Conservation (phyloP, 1,140 invertebrate species). For the Zaprionus camerounensis region DNA sequence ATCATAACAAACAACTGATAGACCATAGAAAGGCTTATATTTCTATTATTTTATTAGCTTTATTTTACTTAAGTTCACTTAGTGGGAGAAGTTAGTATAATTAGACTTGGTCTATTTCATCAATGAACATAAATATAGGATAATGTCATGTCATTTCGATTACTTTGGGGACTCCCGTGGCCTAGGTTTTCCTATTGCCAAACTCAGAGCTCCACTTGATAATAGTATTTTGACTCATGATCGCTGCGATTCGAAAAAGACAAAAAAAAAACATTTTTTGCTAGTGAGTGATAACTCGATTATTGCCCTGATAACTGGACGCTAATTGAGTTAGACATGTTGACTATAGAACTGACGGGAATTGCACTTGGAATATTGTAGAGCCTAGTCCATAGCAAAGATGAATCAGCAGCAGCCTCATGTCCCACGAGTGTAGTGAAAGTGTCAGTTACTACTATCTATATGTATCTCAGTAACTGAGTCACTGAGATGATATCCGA, state of each 20-base stretch:
- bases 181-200: constrained; percentile 16
- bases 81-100: neutral
- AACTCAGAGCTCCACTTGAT: neutral
- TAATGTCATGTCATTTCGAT: constrained; percentile 41
- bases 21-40: neutral
- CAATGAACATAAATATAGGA: constrained; percentile 18
- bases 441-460: neutral
- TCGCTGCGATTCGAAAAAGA: neutral
- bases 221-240: constrained; percentile 31
- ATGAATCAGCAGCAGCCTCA: constrained; percentile 10
- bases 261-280: neutral
- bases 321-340: constrained; percentile 16
- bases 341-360: neutral
- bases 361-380: neutral
- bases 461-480: neutral
- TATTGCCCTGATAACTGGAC: constrained; percentile 11
- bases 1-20: constrained; percentile 1
- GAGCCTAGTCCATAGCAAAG: neutral
- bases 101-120: neutral
- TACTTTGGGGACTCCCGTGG: constrained; percentile 58
- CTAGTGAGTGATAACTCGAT: constrained; percentile 11
- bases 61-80: neutral
- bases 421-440: neutral
- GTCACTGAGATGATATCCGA: constrained; percentile 28
- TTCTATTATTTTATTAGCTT: neutral